Percentiles rank a stretch among this genome's conserved stretches.
Evolutionary conservation across 2,797 vertebrate species (phyloP).

Genomic region (Danio aesculapii): DNA sequence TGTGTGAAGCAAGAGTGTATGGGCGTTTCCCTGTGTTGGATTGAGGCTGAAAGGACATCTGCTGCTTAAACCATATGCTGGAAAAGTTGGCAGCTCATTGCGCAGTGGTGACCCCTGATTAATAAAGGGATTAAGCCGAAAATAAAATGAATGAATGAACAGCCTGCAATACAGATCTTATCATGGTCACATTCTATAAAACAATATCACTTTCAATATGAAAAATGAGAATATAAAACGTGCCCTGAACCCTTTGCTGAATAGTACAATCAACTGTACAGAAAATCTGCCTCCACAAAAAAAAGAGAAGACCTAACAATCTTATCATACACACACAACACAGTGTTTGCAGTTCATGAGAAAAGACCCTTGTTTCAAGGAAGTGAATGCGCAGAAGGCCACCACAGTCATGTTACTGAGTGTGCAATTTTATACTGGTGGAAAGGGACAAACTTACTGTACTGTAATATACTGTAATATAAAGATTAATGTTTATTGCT

Average conservation of each 20-base stretch:
- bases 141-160: not conserved
- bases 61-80: no score
- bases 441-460: not conserved
- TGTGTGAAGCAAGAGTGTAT: no score
- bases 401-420: not conserved
- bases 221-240: not conserved
- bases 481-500: no score
- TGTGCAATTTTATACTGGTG: not conserved
- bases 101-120: no score
- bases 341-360: not conserved
- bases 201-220: not conserved
- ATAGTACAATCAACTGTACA: not conserved
- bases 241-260: not conserved
- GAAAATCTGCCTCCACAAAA: not conserved
- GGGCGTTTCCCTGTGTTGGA: no score
- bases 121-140: no score
- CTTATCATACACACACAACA: not conserved
- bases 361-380: not conserved
- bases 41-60: no score
- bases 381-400: not conserved
- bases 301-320: not conserved
- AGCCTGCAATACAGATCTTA: not conserved
- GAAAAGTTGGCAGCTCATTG: no score
- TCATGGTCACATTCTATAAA: not conserved
- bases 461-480: no score